Conservation (phyloP, 2,113 vertebrate species). For the Eudyptes chrysolophus region DNA sequence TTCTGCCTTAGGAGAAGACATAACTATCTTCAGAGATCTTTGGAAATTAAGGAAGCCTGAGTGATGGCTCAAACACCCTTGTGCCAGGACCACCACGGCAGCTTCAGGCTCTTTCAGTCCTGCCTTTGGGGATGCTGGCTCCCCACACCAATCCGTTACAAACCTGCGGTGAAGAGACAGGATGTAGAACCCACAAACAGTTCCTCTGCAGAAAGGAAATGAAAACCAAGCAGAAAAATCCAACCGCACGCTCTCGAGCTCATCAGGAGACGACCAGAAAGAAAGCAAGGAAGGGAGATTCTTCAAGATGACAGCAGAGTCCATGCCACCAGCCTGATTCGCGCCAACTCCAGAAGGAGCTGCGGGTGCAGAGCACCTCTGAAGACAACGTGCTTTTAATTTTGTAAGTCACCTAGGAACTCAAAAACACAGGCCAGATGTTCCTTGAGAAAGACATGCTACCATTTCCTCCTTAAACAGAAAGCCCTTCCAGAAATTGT, state of each 20-base stretch:
- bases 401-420: neutral
- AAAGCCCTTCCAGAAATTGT: neutral
- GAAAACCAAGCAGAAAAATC: constrained; percentile 51
- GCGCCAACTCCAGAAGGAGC: neutral
- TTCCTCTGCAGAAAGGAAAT: constrained; percentile 50
- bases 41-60: neutral
- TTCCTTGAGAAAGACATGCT: neutral
- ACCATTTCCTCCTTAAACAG: neutral
- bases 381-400: accelerated
- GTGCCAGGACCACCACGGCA: neutral
- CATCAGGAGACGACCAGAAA: no score
- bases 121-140: neutral
- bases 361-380: neutral
- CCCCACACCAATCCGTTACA: neutral
- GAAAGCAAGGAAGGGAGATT: neutral
- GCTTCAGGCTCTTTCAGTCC: neutral
- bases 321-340: neutral
- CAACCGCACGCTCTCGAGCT: no score
- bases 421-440: neutral
- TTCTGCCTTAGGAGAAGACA: neutral
- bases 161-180: constrained; percentile 6
- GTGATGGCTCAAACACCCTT: neutral
- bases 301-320: neutral
- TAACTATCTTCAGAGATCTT: neutral
- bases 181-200: constrained; percentile 53